phyloP scores from a whole-genome alignment of 2,797 vertebrate species.

The Odontamblyopus rebecca region DNA sequence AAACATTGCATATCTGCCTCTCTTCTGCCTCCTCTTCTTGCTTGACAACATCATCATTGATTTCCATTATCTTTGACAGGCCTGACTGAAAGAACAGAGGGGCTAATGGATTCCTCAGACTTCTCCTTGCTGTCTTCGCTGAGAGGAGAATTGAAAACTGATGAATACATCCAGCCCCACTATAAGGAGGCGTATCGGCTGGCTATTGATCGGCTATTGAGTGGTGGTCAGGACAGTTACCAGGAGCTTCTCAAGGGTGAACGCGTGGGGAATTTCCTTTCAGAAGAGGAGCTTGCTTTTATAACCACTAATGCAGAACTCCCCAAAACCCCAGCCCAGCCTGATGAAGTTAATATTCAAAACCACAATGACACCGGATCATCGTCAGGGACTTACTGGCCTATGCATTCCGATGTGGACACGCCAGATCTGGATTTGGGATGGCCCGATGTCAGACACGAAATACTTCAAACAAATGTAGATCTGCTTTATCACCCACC shows the following conservation, averaged over 20 bases:
- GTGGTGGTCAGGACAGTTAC: constrained; percentile 82
- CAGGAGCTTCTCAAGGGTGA: constrained; percentile 87
- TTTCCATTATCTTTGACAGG: constrained; percentile 46
- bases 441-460: constrained; percentile 87
- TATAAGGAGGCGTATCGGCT: constrained; percentile 94
- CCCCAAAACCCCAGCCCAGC: constrained; percentile 56
- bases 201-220: constrained; percentile 87
- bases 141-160: constrained; percentile 82
- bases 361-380: constrained; percentile 80
- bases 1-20: too few species aligned
- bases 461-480: constrained; percentile 83
- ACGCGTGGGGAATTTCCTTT: constrained; percentile 85
- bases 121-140: constrained; percentile 88
- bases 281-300: constrained; percentile 88
- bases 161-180: constrained; percentile 89
- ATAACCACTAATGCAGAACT: constrained; percentile 82
- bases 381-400: constrained; percentile 97
- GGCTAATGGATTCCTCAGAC: constrained; percentile 80
- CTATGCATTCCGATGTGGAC: constrained; percentile 88
- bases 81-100: constrained; percentile 21
- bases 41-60: constrained; percentile 20
- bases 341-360: constrained; percentile 70
- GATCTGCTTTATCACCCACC: constrained; percentile 93
- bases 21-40: not conserved
- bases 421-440: constrained; percentile 93